A percentile compares a stretch with the other conserved stretches of the same genome.
Evolutionary conservation across 1,140 invertebrate species (phyloP).

Genomic region (Heliconius hewitsoni): DNA sequence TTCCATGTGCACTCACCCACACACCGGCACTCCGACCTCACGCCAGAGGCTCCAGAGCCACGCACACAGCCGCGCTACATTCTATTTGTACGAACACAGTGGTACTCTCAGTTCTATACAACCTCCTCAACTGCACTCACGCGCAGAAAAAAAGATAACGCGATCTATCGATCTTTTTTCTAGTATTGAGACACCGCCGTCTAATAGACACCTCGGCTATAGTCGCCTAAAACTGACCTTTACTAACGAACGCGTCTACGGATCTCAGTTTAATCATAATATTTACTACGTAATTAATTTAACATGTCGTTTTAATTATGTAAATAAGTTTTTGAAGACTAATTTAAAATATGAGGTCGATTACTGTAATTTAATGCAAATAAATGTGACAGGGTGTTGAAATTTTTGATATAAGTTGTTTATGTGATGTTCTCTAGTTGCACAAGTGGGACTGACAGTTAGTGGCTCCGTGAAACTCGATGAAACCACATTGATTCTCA

Average conservation of each 20-base stretch:
- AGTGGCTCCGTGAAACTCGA: constrained; percentile 31
- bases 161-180: constrained; percentile 78
- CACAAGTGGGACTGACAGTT: constrained; percentile 47
- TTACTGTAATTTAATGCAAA: constrained; percentile 70
- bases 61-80: constrained; percentile 60
- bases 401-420: constrained; percentile 44
- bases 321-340: constrained; percentile 51
- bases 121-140: constrained; percentile 79
- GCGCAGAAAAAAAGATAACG: constrained; percentile 80
- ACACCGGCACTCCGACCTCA: constrained; percentile 55
- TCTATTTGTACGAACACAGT: constrained; percentile 71
- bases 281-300: constrained; percentile 77
- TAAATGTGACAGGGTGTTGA: constrained; percentile 67
- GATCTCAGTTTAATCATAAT: constrained; percentile 64
- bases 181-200: constrained; percentile 68
- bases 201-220: constrained; percentile 65
- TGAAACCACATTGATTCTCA: constrained; percentile 56
- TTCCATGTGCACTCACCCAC: constrained; percentile 71
- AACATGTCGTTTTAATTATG: constrained; percentile 76
- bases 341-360: constrained; percentile 44
- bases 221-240: constrained; percentile 70
- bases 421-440: constrained; percentile 46
- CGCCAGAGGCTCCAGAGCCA: constrained; percentile 57
- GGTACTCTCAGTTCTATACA: constrained; percentile 78
- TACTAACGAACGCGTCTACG: constrained; percentile 64